phyloP scores from a whole-genome alignment of 2,888 invertebrate genomes.

The Sipha maydis region DNA sequence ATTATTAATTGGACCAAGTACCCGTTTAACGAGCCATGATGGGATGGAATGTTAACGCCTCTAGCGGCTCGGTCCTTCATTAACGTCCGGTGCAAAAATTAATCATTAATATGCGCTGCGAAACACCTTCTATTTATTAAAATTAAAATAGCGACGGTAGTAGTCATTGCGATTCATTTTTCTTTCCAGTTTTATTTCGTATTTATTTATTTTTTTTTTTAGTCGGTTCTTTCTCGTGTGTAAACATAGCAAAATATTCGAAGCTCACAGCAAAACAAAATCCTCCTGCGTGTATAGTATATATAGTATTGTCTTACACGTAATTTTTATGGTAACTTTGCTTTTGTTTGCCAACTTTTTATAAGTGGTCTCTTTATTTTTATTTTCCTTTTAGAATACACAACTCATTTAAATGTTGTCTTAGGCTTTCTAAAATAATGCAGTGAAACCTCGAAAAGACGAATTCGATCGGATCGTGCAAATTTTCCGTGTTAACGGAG shows the following conservation, averaged over 20 bases:
- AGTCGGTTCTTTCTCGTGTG: background rate
- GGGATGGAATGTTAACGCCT: constrained; percentile 2
- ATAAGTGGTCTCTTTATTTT: background rate
- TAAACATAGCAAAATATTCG: constrained; percentile 5
- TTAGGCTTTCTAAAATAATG: no score
- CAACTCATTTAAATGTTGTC: no score
- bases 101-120: constrained; percentile 25
- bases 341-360: background rate
- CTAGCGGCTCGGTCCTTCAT: constrained; percentile 13
- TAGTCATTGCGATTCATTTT: constrained; percentile 42
- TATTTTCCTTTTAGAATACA: background rate
- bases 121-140: constrained; percentile 45
- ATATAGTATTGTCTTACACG: background rate
- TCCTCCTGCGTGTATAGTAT: background rate
- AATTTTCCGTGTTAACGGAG: no score
- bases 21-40: constrained; percentile 37
- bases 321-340: constrained; percentile 8
- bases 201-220: background rate
- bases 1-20: constrained; percentile 47
- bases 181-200: background rate
- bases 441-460: no score
- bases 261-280: constrained; percentile 12
- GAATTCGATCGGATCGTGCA: no score
- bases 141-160: constrained; percentile 13
- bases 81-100: constrained; percentile 34